phyloP scores from a whole-genome alignment of 2,888 invertebrate species.

The Sericinus montela region DNA sequence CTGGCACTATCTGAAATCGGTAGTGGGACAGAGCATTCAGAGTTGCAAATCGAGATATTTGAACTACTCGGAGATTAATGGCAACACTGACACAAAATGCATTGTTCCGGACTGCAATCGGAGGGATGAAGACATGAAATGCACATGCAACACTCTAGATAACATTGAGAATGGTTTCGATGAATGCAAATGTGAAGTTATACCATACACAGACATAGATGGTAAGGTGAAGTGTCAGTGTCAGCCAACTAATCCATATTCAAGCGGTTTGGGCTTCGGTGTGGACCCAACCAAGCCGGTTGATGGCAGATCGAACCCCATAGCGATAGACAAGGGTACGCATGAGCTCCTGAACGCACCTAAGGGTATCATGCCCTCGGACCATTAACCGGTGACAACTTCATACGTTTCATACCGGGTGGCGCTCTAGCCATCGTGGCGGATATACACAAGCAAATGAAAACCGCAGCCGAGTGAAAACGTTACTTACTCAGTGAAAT shows the following conservation, averaged over 20 bases:
- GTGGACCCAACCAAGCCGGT: slow-evolving; percentile 80
- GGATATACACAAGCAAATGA: slow-evolving; percentile 55
- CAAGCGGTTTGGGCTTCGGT: slow-evolving; percentile 81
- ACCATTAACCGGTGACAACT: slow-evolving; percentile 94
- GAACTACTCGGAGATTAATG: slow-evolving; percentile 56
- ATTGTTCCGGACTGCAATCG: slow-evolving; percentile 39
- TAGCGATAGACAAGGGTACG: slow-evolving; percentile 86
- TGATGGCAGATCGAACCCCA: slow-evolving; percentile 88
- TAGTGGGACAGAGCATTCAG: slow-evolving; percentile 66
- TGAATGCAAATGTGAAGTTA: slow-evolving; percentile 32
- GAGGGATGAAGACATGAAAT: slow-evolving; percentile 8
- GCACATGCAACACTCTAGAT: slow-evolving; percentile 19
- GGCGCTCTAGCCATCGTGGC: slow-evolving; percentile 84
- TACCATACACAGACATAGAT: slow-evolving; percentile 30
- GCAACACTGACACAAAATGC: slow-evolving; percentile 51
- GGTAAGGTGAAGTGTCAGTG: slow-evolving; percentile 44
- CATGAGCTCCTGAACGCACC: slow-evolving; percentile 85
- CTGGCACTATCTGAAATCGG: slow-evolving; percentile 64
- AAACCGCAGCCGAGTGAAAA: slow-evolving; percentile 34
- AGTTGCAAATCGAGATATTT: slow-evolving; percentile 64
- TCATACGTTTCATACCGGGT: slow-evolving; percentile 92
- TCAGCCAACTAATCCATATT: slow-evolving; percentile 44
- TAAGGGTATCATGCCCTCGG: slow-evolving; percentile 91
- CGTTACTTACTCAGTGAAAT: slow-evolving; percentile 18
- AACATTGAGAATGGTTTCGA: slow-evolving; percentile 24